Conservation (phyloP, 2,113 vertebrate species). For the Osmerus mordax region DNA sequence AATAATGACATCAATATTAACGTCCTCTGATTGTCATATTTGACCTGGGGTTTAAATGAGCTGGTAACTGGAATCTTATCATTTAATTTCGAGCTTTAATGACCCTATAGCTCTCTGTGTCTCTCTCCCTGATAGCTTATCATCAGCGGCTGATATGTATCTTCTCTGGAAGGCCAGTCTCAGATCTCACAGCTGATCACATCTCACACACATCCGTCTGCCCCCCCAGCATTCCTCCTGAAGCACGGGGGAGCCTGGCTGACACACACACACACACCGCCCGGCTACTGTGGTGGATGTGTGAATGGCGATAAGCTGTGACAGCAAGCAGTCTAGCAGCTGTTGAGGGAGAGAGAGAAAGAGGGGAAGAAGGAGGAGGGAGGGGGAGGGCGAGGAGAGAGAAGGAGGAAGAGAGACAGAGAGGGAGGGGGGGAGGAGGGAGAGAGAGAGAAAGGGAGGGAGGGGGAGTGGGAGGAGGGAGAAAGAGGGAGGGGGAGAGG, state of each 20-base stretch:
- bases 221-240: too few relatives aligned
- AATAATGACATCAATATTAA: slow-evolving; percentile 8
- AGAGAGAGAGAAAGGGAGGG: too few relatives aligned
- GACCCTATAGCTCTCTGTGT: slow-evolving; percentile 7
- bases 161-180: slow-evolving; percentile 27
- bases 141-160: slow-evolving; percentile 15
- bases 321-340: slow-evolving; percentile 13
- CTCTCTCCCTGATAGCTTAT: slow-evolving; percentile 25
- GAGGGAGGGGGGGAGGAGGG: background rate
- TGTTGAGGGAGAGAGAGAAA: background rate
- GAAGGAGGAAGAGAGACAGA: too few relatives aligned
- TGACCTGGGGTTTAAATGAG: slow-evolving; percentile 44
- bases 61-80: slow-evolving; percentile 65
- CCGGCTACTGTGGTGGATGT: slow-evolving; percentile 23
- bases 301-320: slow-evolving; percentile 25
- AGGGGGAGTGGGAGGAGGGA: too few relatives aligned
- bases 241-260: too few relatives aligned
- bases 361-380: too few relatives aligned
- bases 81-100: slow-evolving; percentile 59
- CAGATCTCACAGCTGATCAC: background rate
- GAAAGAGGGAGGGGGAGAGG: too few relatives aligned
- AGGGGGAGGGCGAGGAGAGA: too few relatives aligned
- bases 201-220: too few relatives aligned
- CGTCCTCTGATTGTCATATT: slow-evolving; percentile 39
- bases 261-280: too few relatives aligned